phyloP scores from a whole-genome alignment of 2,888 invertebrate genomes.

The Itoplectis maculator region DNA sequence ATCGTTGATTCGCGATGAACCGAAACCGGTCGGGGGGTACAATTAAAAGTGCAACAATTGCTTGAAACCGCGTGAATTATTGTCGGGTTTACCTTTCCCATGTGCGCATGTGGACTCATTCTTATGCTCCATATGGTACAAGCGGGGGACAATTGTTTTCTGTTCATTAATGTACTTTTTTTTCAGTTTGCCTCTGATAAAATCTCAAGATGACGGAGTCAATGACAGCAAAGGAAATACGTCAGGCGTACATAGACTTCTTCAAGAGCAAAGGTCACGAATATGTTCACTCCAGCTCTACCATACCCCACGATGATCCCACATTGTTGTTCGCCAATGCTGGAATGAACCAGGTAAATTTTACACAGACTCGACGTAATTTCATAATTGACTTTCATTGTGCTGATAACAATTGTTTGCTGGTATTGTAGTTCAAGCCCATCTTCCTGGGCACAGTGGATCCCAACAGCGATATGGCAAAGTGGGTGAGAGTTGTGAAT shows the following conservation, averaged over 20 bases:
- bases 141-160: neutral
- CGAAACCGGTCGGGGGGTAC: slow-evolving; percentile 31
- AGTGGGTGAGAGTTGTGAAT: slow-evolving; percentile 95
- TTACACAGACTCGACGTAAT: neutral
- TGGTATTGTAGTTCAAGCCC: slow-evolving; percentile 92
- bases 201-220: slow-evolving; percentile 85
- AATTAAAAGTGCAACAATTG: slow-evolving; percentile 20
- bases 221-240: slow-evolving; percentile 92
- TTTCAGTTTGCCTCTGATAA: slow-evolving; percentile 8
- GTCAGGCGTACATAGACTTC: slow-evolving; percentile 95
- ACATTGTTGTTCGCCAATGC: slow-evolving; percentile 99
- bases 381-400: neutral
- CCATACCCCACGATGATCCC: slow-evolving; percentile 98
- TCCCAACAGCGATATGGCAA: slow-evolving; percentile 98
- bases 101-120: neutral
- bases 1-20: neutral
- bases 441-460: slow-evolving; percentile 98
- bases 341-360: slow-evolving; percentile 97
- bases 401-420: slow-evolving; percentile 9
- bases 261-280: slow-evolving; percentile 94
- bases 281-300: slow-evolving; percentile 98
- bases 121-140: slow-evolving; percentile 48
- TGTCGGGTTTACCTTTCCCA: neutral
- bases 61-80: neutral
- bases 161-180: neutral